Conservation (phyloP, 2,797 vertebrate genomes). For the Poeciliopsis infans region DNA sequence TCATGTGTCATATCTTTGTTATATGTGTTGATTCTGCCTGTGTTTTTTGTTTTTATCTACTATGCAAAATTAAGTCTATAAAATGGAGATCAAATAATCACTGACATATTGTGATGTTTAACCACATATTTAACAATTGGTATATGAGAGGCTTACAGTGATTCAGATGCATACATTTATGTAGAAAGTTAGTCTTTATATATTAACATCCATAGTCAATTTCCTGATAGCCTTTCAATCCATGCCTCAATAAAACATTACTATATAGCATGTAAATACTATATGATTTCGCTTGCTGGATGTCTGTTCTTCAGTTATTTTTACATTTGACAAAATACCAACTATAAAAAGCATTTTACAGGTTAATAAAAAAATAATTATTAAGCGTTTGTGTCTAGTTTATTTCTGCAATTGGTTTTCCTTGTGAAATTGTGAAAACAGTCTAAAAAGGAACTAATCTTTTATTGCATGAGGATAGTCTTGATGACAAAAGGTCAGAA, state of each 20-base stretch:
- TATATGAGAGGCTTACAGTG: neutral
- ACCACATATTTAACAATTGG: neutral
- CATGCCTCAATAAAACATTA: neutral
- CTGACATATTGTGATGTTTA: neutral
- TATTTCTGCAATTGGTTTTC: neutral
- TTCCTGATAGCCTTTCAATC: neutral
- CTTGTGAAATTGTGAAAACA: neutral
- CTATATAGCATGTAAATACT: neutral
- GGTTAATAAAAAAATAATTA: neutral
- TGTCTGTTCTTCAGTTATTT: neutral
- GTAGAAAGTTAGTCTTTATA: neutral
- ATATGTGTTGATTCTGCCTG: neutral
- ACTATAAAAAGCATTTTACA: neutral
- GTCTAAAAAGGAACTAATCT: neutral
- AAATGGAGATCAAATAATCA: neutral
- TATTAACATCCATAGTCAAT: neutral
- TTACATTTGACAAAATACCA: neutral
- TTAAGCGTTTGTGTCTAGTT: neutral
- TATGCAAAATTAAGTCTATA: neutral
- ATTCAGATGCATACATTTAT: neutral
- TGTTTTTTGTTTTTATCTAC: slow-evolving; percentile 1
- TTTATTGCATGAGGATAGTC: neutral
- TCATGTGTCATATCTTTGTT: neutral
- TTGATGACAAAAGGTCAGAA: neutral
- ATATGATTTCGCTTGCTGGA: neutral